These are phyloP conservation scores for Acronicta psi DNA, from an alignment of 2,888 invertebrate genomes.

Conservation along the genomic window DNA sequence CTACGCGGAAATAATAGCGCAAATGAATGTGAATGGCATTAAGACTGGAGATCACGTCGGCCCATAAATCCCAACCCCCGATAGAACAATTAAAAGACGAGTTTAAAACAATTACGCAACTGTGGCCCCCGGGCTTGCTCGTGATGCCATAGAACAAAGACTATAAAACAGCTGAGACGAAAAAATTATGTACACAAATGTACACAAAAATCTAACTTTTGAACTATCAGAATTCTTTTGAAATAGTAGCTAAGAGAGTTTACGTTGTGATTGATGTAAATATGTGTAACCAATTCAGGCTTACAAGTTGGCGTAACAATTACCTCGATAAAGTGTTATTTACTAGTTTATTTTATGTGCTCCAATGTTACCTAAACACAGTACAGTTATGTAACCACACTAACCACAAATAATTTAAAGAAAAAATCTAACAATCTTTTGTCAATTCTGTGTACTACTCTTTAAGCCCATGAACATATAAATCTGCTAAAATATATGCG, in stretches of 20 bases:
- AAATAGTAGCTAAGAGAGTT: neutral
- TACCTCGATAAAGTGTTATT: neutral
- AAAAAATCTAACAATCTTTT: conserved; percentile 11
- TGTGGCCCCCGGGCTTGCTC: conserved; percentile 80
- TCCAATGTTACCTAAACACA: neutral
- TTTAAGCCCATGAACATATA: conserved; percentile 55
- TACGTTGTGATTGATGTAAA: neutral
- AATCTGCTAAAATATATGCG: conserved; percentile 53
- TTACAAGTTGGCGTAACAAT: neutral
- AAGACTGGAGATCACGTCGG: conserved; percentile 84
- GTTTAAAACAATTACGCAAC: conserved; percentile 88
- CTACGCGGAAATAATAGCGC: conserved; percentile 85
- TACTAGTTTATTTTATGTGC: neutral
- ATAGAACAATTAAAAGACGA: conserved; percentile 89
- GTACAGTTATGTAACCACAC: neutral
- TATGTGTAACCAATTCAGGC: too few relatives aligned
- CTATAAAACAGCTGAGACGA: conserved; percentile 30
- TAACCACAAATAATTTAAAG: neutral
- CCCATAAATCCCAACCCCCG: conserved; percentile 85
- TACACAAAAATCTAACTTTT: neutral
- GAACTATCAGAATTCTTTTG: neutral
- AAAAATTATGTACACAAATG: conserved; percentile 13
- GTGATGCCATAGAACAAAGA: conserved; percentile 74
- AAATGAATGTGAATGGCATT: conserved; percentile 84
- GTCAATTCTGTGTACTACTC: conserved; percentile 42